phyloP scores from a whole-genome alignment of 2,797 vertebrate species.

The Delichon dasypus region DNA sequence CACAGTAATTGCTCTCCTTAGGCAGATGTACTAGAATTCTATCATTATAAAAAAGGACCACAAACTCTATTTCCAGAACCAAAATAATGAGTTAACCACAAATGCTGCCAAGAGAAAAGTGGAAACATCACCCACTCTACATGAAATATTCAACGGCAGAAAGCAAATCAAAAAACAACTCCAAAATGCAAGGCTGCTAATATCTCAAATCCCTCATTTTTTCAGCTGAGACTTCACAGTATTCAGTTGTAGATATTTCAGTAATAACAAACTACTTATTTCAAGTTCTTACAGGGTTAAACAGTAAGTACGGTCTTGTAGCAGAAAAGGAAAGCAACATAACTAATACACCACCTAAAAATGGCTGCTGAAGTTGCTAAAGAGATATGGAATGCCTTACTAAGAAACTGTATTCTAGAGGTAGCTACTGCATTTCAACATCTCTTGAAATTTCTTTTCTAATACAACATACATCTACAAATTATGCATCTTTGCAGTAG shows the following conservation, averaged over 20 bases:
- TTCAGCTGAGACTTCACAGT: neutral
- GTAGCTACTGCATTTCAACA: neutral
- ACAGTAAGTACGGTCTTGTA: neutral
- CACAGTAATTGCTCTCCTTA: neutral
- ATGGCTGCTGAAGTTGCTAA: neutral
- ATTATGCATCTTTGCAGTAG: slow-evolving; percentile 35
- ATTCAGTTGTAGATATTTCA: neutral
- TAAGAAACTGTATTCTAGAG: neutral
- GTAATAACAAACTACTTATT: neutral
- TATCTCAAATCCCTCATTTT: neutral
- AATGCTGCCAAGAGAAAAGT: neutral
- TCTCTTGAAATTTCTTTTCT: slow-evolving; percentile 39
- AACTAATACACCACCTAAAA: neutral
- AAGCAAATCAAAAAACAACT: neutral
- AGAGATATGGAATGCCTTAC: neutral
- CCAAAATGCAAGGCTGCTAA: neutral
- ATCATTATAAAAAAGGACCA: neutral
- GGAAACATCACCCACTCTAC: neutral
- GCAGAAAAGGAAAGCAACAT: neutral
- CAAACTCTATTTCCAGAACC: neutral
- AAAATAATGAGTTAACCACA: neutral
- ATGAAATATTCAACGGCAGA: neutral
- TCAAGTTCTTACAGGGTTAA: neutral
- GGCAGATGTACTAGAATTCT: neutral
- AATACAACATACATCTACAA: neutral